phyloP scores from a whole-genome alignment of 2,797 vertebrate genomes.

The Chrysocyon brachyurus region DNA sequence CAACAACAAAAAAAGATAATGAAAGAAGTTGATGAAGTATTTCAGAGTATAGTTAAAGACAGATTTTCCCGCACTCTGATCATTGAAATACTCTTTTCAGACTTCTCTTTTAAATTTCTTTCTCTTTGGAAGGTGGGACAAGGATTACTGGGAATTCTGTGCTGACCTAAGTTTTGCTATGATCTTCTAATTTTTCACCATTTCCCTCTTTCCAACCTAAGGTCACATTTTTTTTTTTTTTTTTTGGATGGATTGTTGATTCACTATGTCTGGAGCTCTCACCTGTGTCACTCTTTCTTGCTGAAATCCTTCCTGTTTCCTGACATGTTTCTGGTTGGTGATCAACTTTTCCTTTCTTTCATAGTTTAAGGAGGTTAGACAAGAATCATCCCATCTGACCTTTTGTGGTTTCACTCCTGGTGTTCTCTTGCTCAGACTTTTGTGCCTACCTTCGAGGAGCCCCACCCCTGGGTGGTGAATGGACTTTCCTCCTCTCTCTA shows the following conservation, averaged over 20 bases:
- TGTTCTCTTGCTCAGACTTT: constrained; percentile 63
- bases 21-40: neutral
- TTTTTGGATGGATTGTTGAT: constrained; percentile 38
- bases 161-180: neutral
- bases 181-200: constrained; percentile 51
- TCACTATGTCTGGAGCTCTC: neutral
- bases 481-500: neutral
- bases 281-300: constrained; percentile 56
- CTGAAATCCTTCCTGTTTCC: constrained; percentile 41
- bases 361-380: constrained; percentile 39
- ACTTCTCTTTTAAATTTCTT: constrained; percentile 36
- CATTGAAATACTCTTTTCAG: constrained; percentile 27
- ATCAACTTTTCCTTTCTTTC: constrained; percentile 69
- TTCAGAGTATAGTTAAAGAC: neutral
- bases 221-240: neutral
- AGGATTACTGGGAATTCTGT: constrained; percentile 47
- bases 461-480: neutral
- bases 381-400: constrained; percentile 65
- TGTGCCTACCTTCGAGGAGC: neutral
- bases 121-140: neutral
- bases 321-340: constrained; percentile 41
- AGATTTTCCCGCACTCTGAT: neutral
- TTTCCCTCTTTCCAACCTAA: neutral
- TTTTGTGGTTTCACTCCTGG: constrained; percentile 66
- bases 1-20: neutral